These are phyloP conservation scores for Setophaga kirtlandii DNA, from an alignment of 2,113 vertebrate genomes.

Conservation along the genomic window DNA sequence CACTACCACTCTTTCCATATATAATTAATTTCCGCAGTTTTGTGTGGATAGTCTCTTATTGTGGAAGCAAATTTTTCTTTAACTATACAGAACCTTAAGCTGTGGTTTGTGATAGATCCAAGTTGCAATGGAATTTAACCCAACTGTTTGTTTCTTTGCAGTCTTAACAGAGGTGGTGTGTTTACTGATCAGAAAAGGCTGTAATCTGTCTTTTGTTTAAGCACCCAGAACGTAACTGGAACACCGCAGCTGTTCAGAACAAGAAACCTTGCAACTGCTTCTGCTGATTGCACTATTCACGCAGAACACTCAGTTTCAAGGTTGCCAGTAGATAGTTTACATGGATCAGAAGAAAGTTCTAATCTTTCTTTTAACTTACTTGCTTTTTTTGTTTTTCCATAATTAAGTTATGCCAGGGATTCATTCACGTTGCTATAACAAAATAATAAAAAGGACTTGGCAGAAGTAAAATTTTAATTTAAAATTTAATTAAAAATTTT, in stretches of 20 bases:
- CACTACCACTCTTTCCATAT: background rate
- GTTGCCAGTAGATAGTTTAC: background rate
- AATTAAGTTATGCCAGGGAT: background rate
- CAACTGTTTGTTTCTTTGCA: background rate
- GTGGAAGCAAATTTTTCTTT: background rate
- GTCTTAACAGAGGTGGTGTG: background rate
- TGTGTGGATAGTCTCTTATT: background rate
- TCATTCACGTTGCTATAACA: background rate
- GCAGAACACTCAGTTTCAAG: background rate
- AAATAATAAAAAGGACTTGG: background rate
- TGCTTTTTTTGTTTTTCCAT: background rate
- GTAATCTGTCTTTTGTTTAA: constrained; percentile 20
- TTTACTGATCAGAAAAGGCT: background rate
- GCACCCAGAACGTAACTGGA: background rate
- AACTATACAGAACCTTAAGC: background rate
- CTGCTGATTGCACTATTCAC: background rate
- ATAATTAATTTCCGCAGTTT: background rate
- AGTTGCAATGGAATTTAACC: background rate
- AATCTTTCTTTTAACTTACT: background rate
- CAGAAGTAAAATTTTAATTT: background rate
- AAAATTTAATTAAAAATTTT: background rate
- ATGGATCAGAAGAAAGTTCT: background rate
- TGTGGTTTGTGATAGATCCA: background rate
- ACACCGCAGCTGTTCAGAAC: background rate
- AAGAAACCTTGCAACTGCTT: constrained; percentile 16